These are phyloP conservation scores for Diadophis punctatus DNA, from an alignment of 2,113 vertebrate species.

Conservation along the genomic window DNA sequence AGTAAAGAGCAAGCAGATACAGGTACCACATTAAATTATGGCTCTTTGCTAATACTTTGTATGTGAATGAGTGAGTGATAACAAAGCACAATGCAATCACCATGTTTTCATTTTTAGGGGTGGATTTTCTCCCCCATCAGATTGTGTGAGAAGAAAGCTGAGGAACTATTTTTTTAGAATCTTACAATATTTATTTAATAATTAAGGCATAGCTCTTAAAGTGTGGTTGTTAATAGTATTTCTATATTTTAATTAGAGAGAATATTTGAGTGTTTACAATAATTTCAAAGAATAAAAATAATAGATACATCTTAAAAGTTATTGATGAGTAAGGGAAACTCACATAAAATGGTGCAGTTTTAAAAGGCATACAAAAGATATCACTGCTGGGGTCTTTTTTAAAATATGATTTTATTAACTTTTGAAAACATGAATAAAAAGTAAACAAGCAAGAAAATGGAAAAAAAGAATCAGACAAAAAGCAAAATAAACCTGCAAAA, in stretches of 20 bases:
- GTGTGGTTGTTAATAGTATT: not conserved
- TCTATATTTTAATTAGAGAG: not conserved
- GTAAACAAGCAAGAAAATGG: too few species aligned
- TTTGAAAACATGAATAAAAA: too few species aligned
- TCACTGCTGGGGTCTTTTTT: not conserved
- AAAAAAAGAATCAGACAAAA: too few species aligned
- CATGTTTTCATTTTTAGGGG: too few species aligned
- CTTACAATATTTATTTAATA: not conserved
- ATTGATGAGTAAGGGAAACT: not conserved
- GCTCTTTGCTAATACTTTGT: not conserved
- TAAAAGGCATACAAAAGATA: not conserved
- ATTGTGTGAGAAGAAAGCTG: too few species aligned
- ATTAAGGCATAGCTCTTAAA: not conserved
- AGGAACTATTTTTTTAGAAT: not conserved
- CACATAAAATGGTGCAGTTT: not conserved
- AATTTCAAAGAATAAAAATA: not conserved
- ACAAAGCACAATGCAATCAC: too few species aligned
- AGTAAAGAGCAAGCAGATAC: not conserved
- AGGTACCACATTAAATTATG: not conserved
- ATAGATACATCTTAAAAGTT: not conserved
- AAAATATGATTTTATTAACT: too few species aligned
- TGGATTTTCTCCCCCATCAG: too few species aligned
- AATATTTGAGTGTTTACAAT: not conserved
- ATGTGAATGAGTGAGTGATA: too few species aligned
- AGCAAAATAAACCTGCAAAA: too few species aligned